Base-by-base conservation (phyloP, 2,113 vertebrate species). In the Procapra przewalskii region DNA sequence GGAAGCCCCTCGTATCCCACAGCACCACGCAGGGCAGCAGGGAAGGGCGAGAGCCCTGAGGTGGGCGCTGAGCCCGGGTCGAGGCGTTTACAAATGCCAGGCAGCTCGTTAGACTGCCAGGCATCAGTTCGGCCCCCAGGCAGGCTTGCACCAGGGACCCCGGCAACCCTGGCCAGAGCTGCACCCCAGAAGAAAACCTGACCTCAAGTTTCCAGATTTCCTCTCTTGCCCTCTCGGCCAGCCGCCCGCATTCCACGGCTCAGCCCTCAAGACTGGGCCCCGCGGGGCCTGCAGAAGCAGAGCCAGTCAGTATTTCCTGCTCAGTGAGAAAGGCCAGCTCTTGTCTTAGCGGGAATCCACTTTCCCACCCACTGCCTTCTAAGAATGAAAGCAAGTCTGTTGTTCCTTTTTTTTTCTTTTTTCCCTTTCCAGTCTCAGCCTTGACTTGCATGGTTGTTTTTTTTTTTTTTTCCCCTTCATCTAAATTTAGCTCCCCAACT, bases 61-160 rank as follows among this genome's bases (percentile, higher is more conserved):
- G 97, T 96, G 96, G 87, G 45, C n/a, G 71, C 90, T 59, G 97
- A 97, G 96, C 98, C 88, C 94, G 92, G 98, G 88, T 98, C 94
- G 96, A 98, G 98, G 97, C 96, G 85, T 98, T 98, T 98, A 98
- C 97, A 98, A 98, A 98, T 93, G 97, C 94, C 98, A 98, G 98
- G 97, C 98, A 97, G 98, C 98, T 98, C 96, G 96, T 98, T 98
- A 98, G 98, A 98, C 97, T 98, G 98, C 98, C 93, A 98, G 98
- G 98, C 98, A 98, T 98, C 98, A 98, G 99, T 97, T 96, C 90
- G 40, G 98, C 98, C 98, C 99, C 27, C 0, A 98, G 86, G 99
- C 97, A 98, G 86, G 99, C 97, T 96, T 90, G 36, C 88, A 62
- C 93, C 85, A 0, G 77, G 87, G 97, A 93, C 97, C 97, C 33